Evolutionary conservation across 2,888 invertebrate genomes (phyloP).

Genomic region (Tromatobia lineatoria): DNA sequence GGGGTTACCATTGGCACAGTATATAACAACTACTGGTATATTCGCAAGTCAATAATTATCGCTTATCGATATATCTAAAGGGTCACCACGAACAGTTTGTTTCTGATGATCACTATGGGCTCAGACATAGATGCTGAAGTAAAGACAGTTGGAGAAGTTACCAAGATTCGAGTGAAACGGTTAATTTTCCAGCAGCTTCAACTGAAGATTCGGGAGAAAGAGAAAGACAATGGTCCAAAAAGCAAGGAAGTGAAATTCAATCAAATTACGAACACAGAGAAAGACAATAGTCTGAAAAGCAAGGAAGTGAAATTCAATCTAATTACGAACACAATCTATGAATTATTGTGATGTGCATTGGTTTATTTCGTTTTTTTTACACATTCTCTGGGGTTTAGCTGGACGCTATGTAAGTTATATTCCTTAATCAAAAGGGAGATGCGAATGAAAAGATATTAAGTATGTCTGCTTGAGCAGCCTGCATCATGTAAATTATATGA

Average conservation of each 20-base stretch:
- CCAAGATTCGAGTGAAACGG: constrained; percentile 38
- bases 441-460: too few relatives aligned
- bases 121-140: not conserved
- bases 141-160: constrained; percentile 20
- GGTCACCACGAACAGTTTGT: constrained; percentile 26
- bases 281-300: constrained; percentile 13
- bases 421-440: too few relatives aligned
- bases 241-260: too few relatives aligned
- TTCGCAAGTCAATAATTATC: constrained; percentile 50
- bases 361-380: too few relatives aligned
- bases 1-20: constrained; percentile 9
- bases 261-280: too few relatives aligned
- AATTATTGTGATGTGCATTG: too few relatives aligned
- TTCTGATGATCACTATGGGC: constrained; percentile 22
- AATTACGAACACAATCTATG: too few relatives aligned
- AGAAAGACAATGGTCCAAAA: constrained; percentile 14
- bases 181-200: constrained; percentile 51
- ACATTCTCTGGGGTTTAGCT: too few relatives aligned
- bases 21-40: constrained; percentile 17
- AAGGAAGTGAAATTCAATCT: too few relatives aligned
- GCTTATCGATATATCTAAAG: constrained; percentile 38
- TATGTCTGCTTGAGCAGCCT: too few relatives aligned
- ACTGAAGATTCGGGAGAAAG: constrained; percentile 10
- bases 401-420: too few relatives aligned
- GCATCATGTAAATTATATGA: too few relatives aligned